Conservation (phyloP, 2,888 invertebrate species). For the Scrobipalpa atriplicella region DNA sequence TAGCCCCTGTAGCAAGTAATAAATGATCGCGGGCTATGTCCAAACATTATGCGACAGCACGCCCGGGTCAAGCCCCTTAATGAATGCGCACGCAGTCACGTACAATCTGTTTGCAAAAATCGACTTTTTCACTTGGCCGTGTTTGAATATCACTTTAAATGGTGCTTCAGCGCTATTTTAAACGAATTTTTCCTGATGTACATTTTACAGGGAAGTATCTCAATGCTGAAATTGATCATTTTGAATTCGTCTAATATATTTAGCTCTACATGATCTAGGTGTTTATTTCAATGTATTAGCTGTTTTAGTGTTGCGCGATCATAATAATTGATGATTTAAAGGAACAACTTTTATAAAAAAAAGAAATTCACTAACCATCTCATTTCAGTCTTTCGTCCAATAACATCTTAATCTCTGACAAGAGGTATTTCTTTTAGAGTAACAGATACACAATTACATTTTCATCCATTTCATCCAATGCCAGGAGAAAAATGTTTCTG, state of each 20-base stretch:
- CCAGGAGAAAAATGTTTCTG: background rate
- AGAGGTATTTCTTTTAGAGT: too few relatives aligned
- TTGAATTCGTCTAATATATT: background rate
- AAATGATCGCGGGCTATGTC: constrained; percentile 59
- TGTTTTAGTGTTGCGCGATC: too few relatives aligned
- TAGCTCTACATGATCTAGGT: too few relatives aligned
- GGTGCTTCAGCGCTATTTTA: constrained; percentile 1
- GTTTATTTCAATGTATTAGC: too few relatives aligned
- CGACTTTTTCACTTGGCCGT: constrained; percentile 47
- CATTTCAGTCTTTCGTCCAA: too few relatives aligned
- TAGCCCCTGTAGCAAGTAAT: constrained; percentile 53
- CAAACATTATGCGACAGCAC: constrained; percentile 66
- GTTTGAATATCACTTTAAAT: constrained; percentile 21
- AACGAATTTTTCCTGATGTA: background rate
- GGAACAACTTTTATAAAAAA: too few relatives aligned
- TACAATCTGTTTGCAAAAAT: constrained; percentile 54
- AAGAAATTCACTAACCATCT: too few relatives aligned
- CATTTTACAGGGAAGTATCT: background rate
- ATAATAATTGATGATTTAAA: too few relatives aligned
- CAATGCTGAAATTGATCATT: background rate
- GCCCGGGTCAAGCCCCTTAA: constrained; percentile 65
- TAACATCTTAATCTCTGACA: too few relatives aligned
- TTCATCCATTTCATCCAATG: too few relatives aligned
- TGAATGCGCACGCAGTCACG: constrained; percentile 66
- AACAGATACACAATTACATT: too few relatives aligned